Percentiles rank a stretch among this genome's conserved stretches.
phyloP scores from a whole-genome alignment of 2,797 vertebrate species.

The Moxostoma hubbsi region DNA sequence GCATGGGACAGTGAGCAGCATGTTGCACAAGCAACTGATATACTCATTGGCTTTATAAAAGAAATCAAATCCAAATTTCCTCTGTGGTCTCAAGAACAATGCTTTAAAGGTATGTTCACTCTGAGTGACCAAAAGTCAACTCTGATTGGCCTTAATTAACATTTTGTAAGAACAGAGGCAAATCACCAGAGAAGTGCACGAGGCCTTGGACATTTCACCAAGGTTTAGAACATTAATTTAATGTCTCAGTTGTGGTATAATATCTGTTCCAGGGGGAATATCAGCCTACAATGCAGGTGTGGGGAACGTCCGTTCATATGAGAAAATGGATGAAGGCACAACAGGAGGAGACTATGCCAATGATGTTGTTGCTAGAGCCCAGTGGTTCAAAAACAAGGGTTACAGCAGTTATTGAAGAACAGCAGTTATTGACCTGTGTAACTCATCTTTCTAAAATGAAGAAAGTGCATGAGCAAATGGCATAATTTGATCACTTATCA shows the following conservation, averaged over 20 bases:
- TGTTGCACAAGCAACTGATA: conserved; percentile 52
- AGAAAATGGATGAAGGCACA: conserved; percentile 58
- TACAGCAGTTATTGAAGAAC: conserved; percentile 56
- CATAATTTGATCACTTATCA: no score
- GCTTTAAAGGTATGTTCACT: conserved; percentile 60
- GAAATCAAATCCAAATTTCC: conserved; percentile 57
- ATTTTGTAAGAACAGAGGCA: no score
- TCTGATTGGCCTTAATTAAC: no score
- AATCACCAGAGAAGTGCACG: no score
- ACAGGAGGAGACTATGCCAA: conserved; percentile 62
- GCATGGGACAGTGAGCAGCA: conserved; percentile 62
- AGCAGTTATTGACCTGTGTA: neutral
- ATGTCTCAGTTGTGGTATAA: no score
- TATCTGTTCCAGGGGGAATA: conserved; percentile 61
- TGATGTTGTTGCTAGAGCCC: conserved; percentile 66
- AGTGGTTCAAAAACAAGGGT: conserved; percentile 60
- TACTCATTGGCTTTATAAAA: conserved; percentile 54
- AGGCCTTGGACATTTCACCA: no score
- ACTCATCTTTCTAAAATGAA: neutral
- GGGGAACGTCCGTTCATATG: conserved; percentile 57
- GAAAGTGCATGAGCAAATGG: neutral
- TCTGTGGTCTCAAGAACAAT: conserved; percentile 62
- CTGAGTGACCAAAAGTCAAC: no score
- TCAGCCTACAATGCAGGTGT: conserved; percentile 62
- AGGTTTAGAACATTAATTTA: no score